Percentiles rank a stretch among this genome's conserved stretches.
Evolutionary conservation across 2,888 invertebrate species (phyloP).

Genomic region (Coelogynopora nodosa): DNA sequence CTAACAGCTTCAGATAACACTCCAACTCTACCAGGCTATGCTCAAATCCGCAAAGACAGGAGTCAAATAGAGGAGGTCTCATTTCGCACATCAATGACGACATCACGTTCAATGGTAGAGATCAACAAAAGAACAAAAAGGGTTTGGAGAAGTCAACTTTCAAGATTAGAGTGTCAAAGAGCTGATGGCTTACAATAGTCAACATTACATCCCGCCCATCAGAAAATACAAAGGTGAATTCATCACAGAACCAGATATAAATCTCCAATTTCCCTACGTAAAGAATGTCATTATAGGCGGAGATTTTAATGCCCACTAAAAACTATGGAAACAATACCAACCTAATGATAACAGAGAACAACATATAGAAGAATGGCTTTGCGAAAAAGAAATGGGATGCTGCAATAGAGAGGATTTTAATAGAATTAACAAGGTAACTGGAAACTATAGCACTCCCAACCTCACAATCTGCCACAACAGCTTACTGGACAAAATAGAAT

Average conservation of each 20-base stretch:
- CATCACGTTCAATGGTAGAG: neutral
- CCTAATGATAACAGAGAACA: neutral
- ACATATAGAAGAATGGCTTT: neutral
- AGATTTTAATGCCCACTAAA: neutral
- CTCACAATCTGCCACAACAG: slow-evolving; percentile 10
- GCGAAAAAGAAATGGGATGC: neutral
- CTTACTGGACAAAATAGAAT: neutral
- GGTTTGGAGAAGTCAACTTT: neutral
- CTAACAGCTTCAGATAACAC: neutral
- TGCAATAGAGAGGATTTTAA: neutral
- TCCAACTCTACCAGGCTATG: neutral
- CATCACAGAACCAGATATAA: neutral
- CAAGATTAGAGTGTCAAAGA: neutral
- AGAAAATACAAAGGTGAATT: neutral
- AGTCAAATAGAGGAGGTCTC: neutral
- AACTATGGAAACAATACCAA: neutral
- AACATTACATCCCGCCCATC: neutral
- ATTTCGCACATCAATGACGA: neutral
- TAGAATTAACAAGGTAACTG: neutral
- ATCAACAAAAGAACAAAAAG: neutral
- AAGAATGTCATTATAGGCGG: neutral
- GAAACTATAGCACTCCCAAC: neutral
- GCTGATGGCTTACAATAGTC: neutral
- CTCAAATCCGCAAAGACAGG: neutral
- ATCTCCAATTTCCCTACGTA: neutral